A percentile compares a stretch with the other conserved stretches of the same genome.
Conservation (phyloP, 2,797 vertebrate species). For the Falco naumanni region DNA sequence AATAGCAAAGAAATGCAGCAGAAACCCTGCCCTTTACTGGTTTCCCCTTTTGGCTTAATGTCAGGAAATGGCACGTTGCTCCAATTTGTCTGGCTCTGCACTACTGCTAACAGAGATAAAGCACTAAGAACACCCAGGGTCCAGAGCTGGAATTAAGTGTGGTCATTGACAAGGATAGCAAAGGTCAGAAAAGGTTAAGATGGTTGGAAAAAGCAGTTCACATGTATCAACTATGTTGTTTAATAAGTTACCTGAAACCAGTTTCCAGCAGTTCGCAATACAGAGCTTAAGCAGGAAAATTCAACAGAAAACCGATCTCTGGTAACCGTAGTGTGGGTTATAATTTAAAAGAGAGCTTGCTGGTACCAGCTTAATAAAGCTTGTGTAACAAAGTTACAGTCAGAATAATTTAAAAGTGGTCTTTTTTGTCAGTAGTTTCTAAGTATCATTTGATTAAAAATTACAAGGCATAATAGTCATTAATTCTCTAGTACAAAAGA, state of each 20-base stretch:
- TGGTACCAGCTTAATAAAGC: not conserved
- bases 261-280: not conserved
- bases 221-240: not conserved
- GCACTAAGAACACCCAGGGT: not conserved
- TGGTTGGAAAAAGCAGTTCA: not conserved
- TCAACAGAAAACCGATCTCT: not conserved
- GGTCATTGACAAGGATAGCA: slow-evolving; percentile 33
- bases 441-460: not conserved
- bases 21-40: slow-evolving; percentile 30
- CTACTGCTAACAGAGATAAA: slow-evolving; percentile 16
- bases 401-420: not conserved
- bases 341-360: slow-evolving; percentile 6
- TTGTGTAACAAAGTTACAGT: not conserved
- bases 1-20: slow-evolving; percentile 47
- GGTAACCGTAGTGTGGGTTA: not conserved
- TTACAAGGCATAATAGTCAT: not conserved
- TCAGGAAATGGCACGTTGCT: slow-evolving; percentile 57
- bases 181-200: not conserved
- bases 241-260: slow-evolving; percentile 52
- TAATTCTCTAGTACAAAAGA: not conserved
- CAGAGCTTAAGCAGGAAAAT: not conserved
- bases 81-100: slow-evolving; percentile 22
- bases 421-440: not conserved
- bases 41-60: slow-evolving; percentile 24
- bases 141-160: not conserved